phyloP scores from a whole-genome alignment of 1,140 invertebrate genomes.

The Heliconius congener region DNA sequence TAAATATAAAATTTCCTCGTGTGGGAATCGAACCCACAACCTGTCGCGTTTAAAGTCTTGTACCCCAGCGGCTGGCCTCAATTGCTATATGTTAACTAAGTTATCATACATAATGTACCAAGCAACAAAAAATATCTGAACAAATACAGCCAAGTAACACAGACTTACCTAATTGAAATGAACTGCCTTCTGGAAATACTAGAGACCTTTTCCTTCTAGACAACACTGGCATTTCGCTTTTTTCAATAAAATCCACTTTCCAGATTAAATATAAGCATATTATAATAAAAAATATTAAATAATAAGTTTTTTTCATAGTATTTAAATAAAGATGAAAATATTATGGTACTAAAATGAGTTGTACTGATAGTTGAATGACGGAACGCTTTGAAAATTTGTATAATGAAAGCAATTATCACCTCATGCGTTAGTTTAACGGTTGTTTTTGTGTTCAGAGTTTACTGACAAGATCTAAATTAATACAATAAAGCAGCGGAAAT shows the following conservation, averaged over 20 bases:
- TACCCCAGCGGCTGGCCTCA: no score
- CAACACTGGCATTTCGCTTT: background rate
- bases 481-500: no score
- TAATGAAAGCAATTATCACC: background rate
- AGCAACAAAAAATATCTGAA: background rate
- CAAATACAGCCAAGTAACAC: background rate
- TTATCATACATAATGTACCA: background rate
- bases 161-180: slow-evolving; percentile 4
- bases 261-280: background rate
- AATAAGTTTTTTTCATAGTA: background rate
- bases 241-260: background rate
- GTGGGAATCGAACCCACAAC: no score
- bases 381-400: background rate
- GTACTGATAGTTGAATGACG: background rate
- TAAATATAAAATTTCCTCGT: no score
- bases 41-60: no score
- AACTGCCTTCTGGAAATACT: slow-evolving; percentile 13
- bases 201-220: background rate
- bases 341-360: background rate
- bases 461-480: background rate
- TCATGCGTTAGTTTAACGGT: background rate
- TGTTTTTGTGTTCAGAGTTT: background rate
- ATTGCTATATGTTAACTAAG: background rate
- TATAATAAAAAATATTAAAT: background rate
- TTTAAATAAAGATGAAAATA: background rate